Evolutionary conservation across 1,140 invertebrate species (phyloP).

Genomic region (Frieseomelitta varia): DNA sequence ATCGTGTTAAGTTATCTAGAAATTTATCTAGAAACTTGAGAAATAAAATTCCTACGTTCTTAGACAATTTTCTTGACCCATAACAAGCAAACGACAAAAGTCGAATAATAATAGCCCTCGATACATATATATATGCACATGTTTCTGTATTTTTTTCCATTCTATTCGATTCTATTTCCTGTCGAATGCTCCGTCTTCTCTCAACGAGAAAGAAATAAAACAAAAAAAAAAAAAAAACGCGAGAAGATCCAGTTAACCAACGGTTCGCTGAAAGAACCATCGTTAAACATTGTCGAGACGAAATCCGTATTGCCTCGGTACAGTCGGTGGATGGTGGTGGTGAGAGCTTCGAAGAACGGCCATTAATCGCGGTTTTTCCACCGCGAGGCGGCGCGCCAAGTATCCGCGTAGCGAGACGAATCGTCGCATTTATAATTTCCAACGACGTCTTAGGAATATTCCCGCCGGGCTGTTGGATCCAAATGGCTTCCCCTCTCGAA

Average conservation of each 20-base stretch:
- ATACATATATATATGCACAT: too few species aligned
- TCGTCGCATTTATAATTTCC: constrained; percentile 45
- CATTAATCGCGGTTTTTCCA: neutral
- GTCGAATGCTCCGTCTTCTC: neutral
- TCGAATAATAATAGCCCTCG: neutral
- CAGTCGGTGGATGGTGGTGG: too few species aligned
- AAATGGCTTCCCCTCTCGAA: constrained; percentile 44
- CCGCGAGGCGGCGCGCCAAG: neutral
- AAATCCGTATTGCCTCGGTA: neutral
- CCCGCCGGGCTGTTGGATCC: constrained; percentile 4
- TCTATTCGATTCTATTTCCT: too few species aligned
- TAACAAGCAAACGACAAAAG: neutral
- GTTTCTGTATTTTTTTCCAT: too few species aligned
- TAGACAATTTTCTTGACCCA: neutral
- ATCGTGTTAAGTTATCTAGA: too few species aligned
- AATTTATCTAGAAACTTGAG: neutral
- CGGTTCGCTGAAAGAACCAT: neutral
- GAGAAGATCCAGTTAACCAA: neutral
- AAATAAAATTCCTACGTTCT: neutral
- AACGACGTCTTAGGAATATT: constrained; percentile 27
- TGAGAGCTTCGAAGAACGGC: too few species aligned
- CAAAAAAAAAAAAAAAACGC: neutral
- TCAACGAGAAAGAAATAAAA: neutral
- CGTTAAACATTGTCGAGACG: neutral
- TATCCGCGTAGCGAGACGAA: constrained; percentile 44